Evolutionary conservation across 2,113 vertebrate genomes (phyloP).

Genomic region (Rhinopomastus cyanomelas): DNA sequence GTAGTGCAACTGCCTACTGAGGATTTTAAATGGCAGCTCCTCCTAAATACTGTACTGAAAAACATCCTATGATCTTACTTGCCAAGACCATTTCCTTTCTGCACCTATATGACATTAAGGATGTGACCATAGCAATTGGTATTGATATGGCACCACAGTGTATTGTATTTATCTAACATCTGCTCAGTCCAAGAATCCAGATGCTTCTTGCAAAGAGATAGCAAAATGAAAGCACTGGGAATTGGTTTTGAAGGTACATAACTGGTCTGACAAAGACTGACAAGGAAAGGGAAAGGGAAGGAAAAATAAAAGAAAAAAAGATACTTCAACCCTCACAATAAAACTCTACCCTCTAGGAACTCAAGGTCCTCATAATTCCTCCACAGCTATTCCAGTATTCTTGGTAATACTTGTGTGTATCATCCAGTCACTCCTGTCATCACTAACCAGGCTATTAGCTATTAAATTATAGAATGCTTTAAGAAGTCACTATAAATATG

Average conservation of each 20-base stretch:
- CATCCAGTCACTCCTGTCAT: neutral
- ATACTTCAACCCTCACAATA: neutral
- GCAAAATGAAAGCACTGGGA: neutral
- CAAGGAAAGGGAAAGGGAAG: neutral
- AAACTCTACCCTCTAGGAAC: neutral
- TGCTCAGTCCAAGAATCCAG: neutral
- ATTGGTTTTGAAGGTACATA: conserved; percentile 28
- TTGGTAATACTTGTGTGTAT: neutral
- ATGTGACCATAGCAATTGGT: neutral
- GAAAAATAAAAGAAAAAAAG: neutral
- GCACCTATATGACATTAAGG: neutral
- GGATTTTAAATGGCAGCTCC: conserved; percentile 24
- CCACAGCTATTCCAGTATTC: neutral
- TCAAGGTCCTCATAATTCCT: neutral
- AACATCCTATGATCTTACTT: neutral
- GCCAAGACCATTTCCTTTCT: conserved; percentile 23
- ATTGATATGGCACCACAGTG: neutral
- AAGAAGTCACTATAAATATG: neutral
- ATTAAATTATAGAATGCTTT: neutral
- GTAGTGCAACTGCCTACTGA: neutral
- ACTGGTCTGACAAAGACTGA: conserved; percentile 17
- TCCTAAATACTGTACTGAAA: conserved; percentile 9
- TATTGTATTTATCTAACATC: neutral
- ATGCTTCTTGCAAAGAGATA: conserved; percentile 6
- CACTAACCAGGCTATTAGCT: neutral